Evolutionary conservation across 1,140 invertebrate genomes (phyloP).

Genomic region (Bemisia tabaci): DNA sequence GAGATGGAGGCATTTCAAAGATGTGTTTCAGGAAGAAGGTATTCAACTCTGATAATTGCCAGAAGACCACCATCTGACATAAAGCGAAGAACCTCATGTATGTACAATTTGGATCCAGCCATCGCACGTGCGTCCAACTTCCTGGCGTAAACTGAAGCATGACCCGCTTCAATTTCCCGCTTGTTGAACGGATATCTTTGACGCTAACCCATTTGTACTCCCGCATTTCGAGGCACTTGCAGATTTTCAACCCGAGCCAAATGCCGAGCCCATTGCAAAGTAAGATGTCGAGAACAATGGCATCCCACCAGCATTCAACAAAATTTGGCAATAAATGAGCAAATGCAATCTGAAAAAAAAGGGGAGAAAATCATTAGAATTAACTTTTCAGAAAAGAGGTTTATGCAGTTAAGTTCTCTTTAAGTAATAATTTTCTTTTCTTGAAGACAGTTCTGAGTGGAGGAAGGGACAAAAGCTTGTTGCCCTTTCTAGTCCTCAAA

Average conservation of each 20-base stretch:
- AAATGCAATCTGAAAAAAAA: slow-evolving; percentile 38
- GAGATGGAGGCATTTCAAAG: slow-evolving; percentile 91
- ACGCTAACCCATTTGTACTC: slow-evolving; percentile 99
- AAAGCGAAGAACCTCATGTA: slow-evolving; percentile 90
- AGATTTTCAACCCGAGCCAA: slow-evolving; percentile 84
- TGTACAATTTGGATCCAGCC: slow-evolving; percentile 90
- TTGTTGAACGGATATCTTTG: slow-evolving; percentile 88
- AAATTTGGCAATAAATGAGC: slow-evolving; percentile 96
- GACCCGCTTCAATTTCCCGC: slow-evolving; percentile 89
- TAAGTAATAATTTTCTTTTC: too few relatives aligned
- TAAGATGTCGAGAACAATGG: slow-evolving; percentile 84
- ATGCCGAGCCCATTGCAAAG: slow-evolving; percentile 98
- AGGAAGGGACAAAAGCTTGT: too few relatives aligned
- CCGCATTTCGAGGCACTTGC: slow-evolving; percentile 81
- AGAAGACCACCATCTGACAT: slow-evolving; percentile 89
- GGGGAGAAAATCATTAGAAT: background rate
- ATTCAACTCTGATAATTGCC: slow-evolving; percentile 94
- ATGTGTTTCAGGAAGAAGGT: slow-evolving; percentile 99
- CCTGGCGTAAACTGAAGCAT: slow-evolving; percentile 96
- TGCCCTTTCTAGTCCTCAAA: too few relatives aligned
- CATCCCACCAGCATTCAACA: slow-evolving; percentile 99
- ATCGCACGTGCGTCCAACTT: slow-evolving; percentile 88
- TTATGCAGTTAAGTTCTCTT: background rate
- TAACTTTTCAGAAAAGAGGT: background rate
- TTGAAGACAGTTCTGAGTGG: too few relatives aligned